Conservation (phyloP, 2,888 invertebrate species). For the Cotesia congregata region DNA sequence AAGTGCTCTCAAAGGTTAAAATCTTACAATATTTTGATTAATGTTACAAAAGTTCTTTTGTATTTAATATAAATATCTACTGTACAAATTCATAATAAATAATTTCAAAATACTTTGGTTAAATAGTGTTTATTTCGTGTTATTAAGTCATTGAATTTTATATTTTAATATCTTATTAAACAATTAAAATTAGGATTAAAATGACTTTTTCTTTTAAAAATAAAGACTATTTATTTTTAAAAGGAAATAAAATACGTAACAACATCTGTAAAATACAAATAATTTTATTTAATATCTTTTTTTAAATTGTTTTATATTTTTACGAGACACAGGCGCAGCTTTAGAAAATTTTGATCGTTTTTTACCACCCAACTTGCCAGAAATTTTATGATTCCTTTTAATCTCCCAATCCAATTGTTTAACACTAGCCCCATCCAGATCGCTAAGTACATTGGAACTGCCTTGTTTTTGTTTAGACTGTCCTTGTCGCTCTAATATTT, state of each 20-base stretch:
- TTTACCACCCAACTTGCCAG: conserved; percentile 44
- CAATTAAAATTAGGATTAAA: not conserved
- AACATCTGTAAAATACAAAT: not conserved
- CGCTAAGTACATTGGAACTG: conserved; percentile 79
- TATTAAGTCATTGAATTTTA: not conserved
- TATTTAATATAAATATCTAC: conserved; percentile 9
- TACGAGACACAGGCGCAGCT: conserved; percentile 50
- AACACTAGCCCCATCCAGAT: conserved; percentile 82
- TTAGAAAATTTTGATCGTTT: conserved; percentile 49
- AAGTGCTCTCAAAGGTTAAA: not conserved
- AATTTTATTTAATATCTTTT: conserved; percentile 43
- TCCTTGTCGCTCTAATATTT: conserved; percentile 87
- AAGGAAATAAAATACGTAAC: conserved; percentile 13
- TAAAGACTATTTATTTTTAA: not conserved
- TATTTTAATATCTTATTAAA: not conserved
- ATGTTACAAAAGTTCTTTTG: conserved; percentile 13
- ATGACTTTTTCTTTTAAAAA: not conserved
- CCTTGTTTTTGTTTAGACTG: conserved; percentile 74
- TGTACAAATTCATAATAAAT: conserved; percentile 25
- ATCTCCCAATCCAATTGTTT: conserved; percentile 90
- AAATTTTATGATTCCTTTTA: conserved; percentile 71
- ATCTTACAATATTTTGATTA: conserved; percentile 6
- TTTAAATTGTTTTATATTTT: conserved; percentile 55
- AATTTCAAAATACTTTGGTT: conserved; percentile 10
- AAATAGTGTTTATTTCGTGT: not conserved